Percentiles rank a stretch among this genome's conserved stretches.
Evolutionary conservation across 2,113 vertebrate genomes (phyloP).

Genomic region (Pteropus alecto): DNA sequence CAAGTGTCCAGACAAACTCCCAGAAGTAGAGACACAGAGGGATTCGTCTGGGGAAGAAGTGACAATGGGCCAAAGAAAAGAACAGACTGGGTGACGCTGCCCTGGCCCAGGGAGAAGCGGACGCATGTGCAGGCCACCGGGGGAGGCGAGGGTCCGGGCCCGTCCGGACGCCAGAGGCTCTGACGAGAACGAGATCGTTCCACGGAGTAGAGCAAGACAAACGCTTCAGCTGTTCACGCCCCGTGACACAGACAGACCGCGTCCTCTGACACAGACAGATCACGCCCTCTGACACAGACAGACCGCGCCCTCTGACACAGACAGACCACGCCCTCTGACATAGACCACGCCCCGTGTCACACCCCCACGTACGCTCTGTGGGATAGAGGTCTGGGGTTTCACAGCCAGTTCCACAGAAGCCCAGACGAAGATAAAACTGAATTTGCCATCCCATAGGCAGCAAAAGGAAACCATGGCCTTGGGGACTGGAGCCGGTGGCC

Average conservation of each 20-base stretch:
- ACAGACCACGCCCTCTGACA: background rate
- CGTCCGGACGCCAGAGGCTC: background rate
- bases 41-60: background rate
- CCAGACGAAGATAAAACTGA: background rate
- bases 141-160: background rate
- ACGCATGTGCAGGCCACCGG: background rate
- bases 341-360: background rate
- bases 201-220: background rate
- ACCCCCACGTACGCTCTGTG: background rate
- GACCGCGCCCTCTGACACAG: no score
- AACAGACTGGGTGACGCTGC: background rate
- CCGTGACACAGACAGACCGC: background rate
- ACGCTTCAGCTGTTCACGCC: background rate
- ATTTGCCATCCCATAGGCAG: background rate
- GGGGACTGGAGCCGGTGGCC: background rate
- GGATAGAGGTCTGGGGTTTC: background rate
- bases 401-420: background rate
- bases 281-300: no score
- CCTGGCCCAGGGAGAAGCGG: background rate
- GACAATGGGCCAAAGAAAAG: background rate
- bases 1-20: background rate
- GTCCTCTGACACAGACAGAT: background rate
- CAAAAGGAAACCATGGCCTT: background rate
- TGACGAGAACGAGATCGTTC: conserved; percentile 7
- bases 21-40: background rate